Conservation (phyloP, 1,140 invertebrate species). For the Dendroctonus ponderosae region DNA sequence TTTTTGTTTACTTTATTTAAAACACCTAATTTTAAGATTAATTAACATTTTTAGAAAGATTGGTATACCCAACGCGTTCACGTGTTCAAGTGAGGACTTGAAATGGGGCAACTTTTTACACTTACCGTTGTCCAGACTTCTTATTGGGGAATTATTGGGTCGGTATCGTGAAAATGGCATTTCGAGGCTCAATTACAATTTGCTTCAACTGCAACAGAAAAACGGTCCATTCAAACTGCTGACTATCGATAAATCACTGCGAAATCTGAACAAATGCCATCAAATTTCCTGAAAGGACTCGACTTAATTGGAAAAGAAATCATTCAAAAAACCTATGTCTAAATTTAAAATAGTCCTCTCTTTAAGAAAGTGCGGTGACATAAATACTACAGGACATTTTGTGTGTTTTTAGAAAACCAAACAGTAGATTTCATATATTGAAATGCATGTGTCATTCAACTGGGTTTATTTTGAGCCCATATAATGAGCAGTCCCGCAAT, state of each 20-base stretch:
- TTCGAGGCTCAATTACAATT: conserved; percentile 22
- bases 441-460: conserved; percentile 29
- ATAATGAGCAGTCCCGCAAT: conserved; percentile 15
- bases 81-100: no score
- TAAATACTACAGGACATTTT: background rate
- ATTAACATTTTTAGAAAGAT: no score
- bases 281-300: background rate
- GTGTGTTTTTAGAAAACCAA: conserved; percentile 17
- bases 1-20: no score
- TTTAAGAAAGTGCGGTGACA: conserved; percentile 16
- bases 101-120: background rate
- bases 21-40: no score
- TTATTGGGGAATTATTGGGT: conserved; percentile 21
- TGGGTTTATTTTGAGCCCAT: conserved; percentile 21
- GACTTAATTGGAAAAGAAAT: conserved; percentile 2
- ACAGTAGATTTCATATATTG: conserved; percentile 17
- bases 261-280: no score
- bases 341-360: conserved; percentile 19
- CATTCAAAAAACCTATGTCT: background rate
- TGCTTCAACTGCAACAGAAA: conserved; percentile 12
- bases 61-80: no score
- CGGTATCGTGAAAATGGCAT: conserved; percentile 25
- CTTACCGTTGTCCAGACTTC: conserved; percentile 19
- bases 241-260: no score
- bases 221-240: background rate